Evolutionary conservation across 2,797 vertebrate genomes (phyloP), one percentile per base, ranked within the genome.

Genomic region (Jordanella pulchra): DNA sequence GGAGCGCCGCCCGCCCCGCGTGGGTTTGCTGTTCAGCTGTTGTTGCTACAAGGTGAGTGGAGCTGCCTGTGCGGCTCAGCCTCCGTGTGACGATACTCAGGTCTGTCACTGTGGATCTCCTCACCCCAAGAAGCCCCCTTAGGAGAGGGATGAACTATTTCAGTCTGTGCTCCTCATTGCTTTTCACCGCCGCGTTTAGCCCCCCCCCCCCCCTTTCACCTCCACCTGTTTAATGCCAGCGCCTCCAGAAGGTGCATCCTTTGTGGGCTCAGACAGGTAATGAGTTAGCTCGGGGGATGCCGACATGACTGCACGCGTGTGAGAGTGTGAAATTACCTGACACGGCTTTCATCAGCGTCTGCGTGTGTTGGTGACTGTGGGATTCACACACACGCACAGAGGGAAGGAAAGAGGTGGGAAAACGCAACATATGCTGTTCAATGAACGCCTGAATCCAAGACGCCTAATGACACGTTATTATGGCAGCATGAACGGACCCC

Each of bases 291-390:
- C 35, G 79, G 53, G 87, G 90, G 90, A 79, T 78, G 83, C 51
- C 67, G 80, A 86, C 84, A 81, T 86, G 85, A 84, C 87, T 85
- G 87, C 87, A 80, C 72, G 75, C 79, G 79, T 91, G 81, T 81
- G 80, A 81, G 79, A 81, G 84, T 90, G 90, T 91, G 91, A 90
- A 93, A 92, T 92, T 89, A 93, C 86, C 91, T 88, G 85, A 89
- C 87, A 85, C 84, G 53, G 89, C 86, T 88, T 87, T 86, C 82
- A 72, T 76, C 76, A 11, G 67, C 27, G 30, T 69, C 72, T 84
- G 87, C 84, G 80, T 84, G 86, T 67, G 79, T 73, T 72, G 47
- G 30, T 75, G 69, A 79, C 75, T 79, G 54, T 79, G 84, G 84
- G 82, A 87, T 79, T 69, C 80, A 72, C 81, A 75, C 45, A 53